Evolutionary conservation across 53 echinoderm and acorn worm species (phyloP), one percentile per base, ranked within the genome.

Genomic region (Patiria pectinifera): DNA sequence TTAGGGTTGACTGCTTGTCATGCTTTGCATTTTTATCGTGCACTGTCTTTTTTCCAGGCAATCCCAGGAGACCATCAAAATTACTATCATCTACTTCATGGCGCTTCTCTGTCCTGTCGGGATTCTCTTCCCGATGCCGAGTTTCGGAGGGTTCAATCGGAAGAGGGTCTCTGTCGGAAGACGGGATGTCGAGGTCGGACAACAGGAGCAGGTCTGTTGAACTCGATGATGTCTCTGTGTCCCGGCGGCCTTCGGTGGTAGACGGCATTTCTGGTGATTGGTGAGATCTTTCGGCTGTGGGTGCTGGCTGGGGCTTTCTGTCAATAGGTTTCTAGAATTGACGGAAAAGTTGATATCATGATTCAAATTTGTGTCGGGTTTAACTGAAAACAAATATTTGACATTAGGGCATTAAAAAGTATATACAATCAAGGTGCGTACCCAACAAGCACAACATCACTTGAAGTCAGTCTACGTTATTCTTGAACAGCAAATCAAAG

Each of bases 251-350:
- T 22, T 43, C 79, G 9, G 62, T 7, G 3, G 13, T 8, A 22
- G 62, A 2, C 7, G 79, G 61, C 8, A 43, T 63, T 63, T 15
- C 66, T 45, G 83, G 21, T 21, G 69, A 46, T 63, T 47, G 69
- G 21, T 44, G 12, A 14, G 78, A 25, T 61, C 45, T 44, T 16
- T 69, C 80, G 4, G 75, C 48, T 35, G 44, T 49, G 13, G 0
- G 48, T 2, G 49, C 43, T 11, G 21, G 35, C 24, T 53, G 86
- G 6, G 66, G 90, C 66, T 90, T 90, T 48, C 90, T 80, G 48
- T 90, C 90, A 63, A 90, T n/a, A 8, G 90, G 90, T 80, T 78
- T 87, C 88, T 78, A 60, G 45, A 47, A 46, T 79, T 11, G 22
- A 79, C 45, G 48, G 66, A 13, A 66, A 66, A 66, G 66, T 13